Percentiles rank a stretch among this genome's conserved stretches.
Conservation (phyloP, 2,888 invertebrate species). For the Amiota minor region DNA sequence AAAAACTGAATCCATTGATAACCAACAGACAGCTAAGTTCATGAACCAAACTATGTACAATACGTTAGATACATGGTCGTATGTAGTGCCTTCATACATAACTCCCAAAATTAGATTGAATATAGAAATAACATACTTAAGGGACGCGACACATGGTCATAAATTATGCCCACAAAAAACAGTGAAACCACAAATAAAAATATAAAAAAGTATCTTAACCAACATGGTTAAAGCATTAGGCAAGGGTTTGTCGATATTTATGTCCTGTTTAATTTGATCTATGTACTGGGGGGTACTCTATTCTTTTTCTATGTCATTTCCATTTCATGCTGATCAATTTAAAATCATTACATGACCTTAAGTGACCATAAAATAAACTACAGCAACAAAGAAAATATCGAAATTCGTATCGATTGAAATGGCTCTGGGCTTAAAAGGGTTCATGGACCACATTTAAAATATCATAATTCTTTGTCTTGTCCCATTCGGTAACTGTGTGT, state of each 20-base stretch:
- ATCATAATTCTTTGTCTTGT: too few relatives aligned
- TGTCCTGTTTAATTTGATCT: slow-evolving; percentile 53
- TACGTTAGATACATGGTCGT: too few relatives aligned
- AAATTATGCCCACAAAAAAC: slow-evolving; percentile 22
- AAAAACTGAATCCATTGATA: background rate
- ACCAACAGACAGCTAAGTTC: too few relatives aligned
- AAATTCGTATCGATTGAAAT: too few relatives aligned
- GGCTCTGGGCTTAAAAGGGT: too few relatives aligned
- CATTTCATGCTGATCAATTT: background rate
- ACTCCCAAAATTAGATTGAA: slow-evolving; percentile 23
- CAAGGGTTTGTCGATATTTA: slow-evolving; percentile 57
- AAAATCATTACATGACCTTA: too few relatives aligned
- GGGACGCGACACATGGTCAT: slow-evolving; percentile 19
- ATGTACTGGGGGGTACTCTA: slow-evolving; percentile 19
- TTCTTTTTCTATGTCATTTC: background rate
- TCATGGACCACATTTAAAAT: too few relatives aligned
- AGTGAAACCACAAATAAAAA: slow-evolving; percentile 2
- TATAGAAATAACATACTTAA: slow-evolving; percentile 1
- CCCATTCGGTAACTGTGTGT: too few relatives aligned
- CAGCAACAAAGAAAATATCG: too few relatives aligned
- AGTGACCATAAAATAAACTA: too few relatives aligned
- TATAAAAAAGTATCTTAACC: background rate
- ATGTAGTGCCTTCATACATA: too few relatives aligned
- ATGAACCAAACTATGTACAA: too few relatives aligned
- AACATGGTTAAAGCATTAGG: slow-evolving; percentile 1